Evolutionary conservation across 1,140 invertebrate genomes (phyloP).

Genomic region (Drosophila simulans): DNA sequence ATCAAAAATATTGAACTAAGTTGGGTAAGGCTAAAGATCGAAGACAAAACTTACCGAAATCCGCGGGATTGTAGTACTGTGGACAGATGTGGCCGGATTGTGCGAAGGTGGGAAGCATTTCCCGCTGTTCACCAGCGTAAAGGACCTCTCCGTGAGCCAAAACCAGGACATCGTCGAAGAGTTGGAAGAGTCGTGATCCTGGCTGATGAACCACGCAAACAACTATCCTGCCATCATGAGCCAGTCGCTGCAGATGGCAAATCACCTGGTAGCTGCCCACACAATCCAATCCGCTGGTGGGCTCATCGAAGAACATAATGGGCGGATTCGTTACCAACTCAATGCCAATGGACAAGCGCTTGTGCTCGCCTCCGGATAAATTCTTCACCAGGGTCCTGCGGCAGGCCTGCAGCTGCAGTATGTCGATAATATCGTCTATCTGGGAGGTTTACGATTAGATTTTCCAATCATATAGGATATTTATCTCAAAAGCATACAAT

Average conservation of each 20-base stretch:
- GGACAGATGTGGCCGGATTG: constrained; percentile 87
- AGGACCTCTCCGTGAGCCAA: constrained; percentile 86
- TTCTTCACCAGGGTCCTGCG: constrained; percentile 88
- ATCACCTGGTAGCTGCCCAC: constrained; percentile 90
- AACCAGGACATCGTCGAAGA: constrained; percentile 88
- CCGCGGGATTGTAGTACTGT: constrained; percentile 89
- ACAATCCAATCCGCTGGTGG: constrained; percentile 92
- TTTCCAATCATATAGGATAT: no score
- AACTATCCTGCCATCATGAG: constrained; percentile 90
- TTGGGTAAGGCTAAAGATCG: background rate
- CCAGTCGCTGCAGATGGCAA: constrained; percentile 88
- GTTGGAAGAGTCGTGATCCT: constrained; percentile 91
- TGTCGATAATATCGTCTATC: constrained; percentile 87
- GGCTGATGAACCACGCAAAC: constrained; percentile 96
- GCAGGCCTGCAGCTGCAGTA: constrained; percentile 87
- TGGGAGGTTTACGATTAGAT: constrained; percentile 55
- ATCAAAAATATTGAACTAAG: background rate
- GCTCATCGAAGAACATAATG: constrained; percentile 89
- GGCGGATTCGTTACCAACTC: constrained; percentile 94
- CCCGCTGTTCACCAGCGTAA: constrained; percentile 86
- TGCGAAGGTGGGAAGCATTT: constrained; percentile 85
- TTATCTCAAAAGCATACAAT: constrained; percentile 37
- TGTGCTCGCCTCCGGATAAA: constrained; percentile 94
- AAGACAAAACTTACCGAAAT: constrained; percentile 84
- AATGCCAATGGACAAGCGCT: constrained; percentile 92